A percentile compares a stretch with the other conserved stretches of the same genome.
Conservation (phyloP, 2,113 vertebrate genomes). For the human region DNA sequence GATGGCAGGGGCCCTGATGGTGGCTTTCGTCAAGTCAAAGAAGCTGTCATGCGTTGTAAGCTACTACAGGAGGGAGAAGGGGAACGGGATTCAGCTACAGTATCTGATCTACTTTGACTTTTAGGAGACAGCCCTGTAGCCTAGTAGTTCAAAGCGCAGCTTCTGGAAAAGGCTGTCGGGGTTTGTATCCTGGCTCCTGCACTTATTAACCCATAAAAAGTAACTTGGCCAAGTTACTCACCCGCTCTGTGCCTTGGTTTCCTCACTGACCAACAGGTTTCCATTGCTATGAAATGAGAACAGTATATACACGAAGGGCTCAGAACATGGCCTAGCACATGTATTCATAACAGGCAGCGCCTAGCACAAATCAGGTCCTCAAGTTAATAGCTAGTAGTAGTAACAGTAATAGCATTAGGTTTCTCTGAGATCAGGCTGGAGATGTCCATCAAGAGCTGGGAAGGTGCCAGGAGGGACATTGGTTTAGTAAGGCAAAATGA, state of each 20-base stretch:
- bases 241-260: not conserved
- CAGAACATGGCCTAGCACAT: not conserved
- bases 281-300: not conserved
- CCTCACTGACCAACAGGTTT: not conserved
- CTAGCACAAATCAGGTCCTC: not conserved
- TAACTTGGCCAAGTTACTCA: not conserved
- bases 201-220: not conserved
- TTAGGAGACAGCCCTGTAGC: not conserved
- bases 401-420: not conserved
- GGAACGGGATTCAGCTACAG: not conserved
- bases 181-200: not conserved
- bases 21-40: constrained; percentile 85
- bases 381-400: not conserved
- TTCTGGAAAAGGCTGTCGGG: not conserved
- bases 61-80: not conserved
- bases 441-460: not conserved
- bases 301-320: not conserved
- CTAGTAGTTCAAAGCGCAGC: not conserved
- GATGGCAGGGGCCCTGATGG: constrained; percentile 77
- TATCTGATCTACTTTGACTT: not conserved
- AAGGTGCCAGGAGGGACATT: not conserved
- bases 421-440: not conserved
- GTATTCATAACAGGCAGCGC: not conserved
- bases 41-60: constrained; percentile 88
- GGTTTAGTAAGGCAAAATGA: not conserved